Base-by-base conservation (phyloP, 2,888 invertebrate genomes). In the Drosophila anceps region DNA sequence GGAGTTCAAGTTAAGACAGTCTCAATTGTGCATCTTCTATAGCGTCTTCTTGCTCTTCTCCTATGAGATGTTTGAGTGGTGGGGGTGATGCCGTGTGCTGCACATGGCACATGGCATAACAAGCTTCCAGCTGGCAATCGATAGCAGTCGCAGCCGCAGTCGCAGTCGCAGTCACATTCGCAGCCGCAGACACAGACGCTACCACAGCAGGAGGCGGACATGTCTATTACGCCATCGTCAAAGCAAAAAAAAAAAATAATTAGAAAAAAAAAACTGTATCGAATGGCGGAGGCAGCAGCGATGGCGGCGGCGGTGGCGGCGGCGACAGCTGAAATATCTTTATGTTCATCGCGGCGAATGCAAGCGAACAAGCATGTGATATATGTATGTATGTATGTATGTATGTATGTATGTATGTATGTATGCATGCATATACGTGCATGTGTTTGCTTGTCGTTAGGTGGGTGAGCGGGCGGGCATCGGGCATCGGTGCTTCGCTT, bases 221-320 rank as follows among this genome's bases (percentile, higher is more conserved):
- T 80, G 88, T 79, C 74, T 89, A 83, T 89, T 87, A 89, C 90
- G 86, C 88, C 86, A 86, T 83, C 85, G 62, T 59, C 68, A 66
- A 58, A 71, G 63, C 66, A 72, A 64, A 73, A 48, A 67, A 65
- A 54, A 65, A 57, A 43, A 62, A 65, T 20, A 64, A 43, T 43
- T 57, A 43, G 31, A 50, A 64, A 27, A 53, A 31, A 31, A 66
- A 68, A 69, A 57, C 48, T 57, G 72, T 81, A 79, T 53, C 76
- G 39, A 53, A 71, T 57, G 24, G 35, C 20, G 50, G 20, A 20
- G 50, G 50, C 50, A 50, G 50, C 48, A 48, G 20, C 35, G 13
- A 33, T 33, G 24, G 6, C 13, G 13, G 13, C 13, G 51, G 33
- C 51, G 51, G 51, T 20, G 51, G 24, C 13, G 31, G 31, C 20